These are phyloP conservation scores for Tinamus major DNA, from an alignment of 2,797 vertebrate genomes.

Conservation along the genomic window DNA sequence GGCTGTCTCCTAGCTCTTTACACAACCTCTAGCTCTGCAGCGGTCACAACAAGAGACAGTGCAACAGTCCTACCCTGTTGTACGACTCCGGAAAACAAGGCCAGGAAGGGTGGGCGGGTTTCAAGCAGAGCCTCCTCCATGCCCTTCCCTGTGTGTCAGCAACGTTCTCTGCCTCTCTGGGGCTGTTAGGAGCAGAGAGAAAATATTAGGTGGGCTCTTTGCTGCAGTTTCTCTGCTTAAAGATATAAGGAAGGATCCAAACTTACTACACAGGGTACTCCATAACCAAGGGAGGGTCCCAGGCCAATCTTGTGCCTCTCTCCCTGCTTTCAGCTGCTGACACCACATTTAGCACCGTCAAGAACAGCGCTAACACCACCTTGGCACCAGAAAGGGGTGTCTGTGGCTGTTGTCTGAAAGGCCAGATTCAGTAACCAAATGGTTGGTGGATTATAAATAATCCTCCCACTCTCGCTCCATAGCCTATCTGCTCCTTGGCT, in stretches of 20 bases:
- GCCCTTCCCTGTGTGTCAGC: background rate
- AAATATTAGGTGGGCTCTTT: background rate
- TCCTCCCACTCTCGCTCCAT: background rate
- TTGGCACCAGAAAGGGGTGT: background rate
- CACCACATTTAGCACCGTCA: background rate
- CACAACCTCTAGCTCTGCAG: background rate
- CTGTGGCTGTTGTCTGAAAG: background rate
- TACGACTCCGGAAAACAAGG: background rate
- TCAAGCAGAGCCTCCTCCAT: background rate
- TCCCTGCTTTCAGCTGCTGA: background rate
- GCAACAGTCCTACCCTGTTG: background rate
- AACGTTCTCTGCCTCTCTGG: background rate
- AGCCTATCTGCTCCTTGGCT: background rate
- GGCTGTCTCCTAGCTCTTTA: fast-evolving
- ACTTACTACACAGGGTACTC: background rate
- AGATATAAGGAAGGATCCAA: background rate
- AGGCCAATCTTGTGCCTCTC: background rate
- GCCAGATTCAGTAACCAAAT: background rate
- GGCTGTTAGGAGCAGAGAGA: background rate
- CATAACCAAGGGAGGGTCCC: background rate
- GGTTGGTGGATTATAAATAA: background rate
- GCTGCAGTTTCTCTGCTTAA: background rate
- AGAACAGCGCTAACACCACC: background rate
- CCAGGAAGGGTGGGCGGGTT: background rate
- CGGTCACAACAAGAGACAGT: background rate